Base-by-base conservation (phyloP, 2,888 invertebrate genomes). In the Ochlodes sylvanus region DNA sequence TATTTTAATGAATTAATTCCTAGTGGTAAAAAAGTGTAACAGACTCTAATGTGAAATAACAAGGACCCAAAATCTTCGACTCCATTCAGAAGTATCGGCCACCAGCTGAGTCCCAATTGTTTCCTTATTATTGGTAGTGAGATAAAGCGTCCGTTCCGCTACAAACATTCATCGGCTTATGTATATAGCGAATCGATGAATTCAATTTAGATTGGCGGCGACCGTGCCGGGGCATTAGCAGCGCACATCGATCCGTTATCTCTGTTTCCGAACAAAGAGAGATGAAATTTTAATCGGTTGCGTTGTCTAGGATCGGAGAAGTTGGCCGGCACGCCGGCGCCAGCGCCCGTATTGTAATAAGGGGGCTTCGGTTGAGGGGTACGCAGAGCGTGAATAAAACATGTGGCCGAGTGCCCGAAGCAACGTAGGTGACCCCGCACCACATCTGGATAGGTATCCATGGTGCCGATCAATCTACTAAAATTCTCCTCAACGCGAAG, bases 231-330 rank as follows among this genome's bases (percentile, higher is more conserved):
- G 77, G 82, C 82, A 87, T 87, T 87, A 90, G 84, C 82, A 79
- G 81, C 76, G 79, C 78, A 80, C 80, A 90, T 88, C 87, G 90
- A 89, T 90, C 88, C 80, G 85, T 82, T 87, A 87, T 87, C 86
- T 84, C 81, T 82, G 83, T 79, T 83, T 75, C 78, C 80, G 85
- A 85, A 90, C 90, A 89, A 89, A 88, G 88, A 87, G 88, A 84
- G 83, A 90, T 92, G 90, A 92, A 92, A 91, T 87, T 92, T 92
- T 92, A 92, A 92, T 92, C 87, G 89, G 86, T 85, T 84, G 84
- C 83, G 84, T 84, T 83, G 87, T 87, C 88, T 87, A 82, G 83
- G 81, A 80, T 83, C 82, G 82, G 78, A 78, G 85, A 87, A 88
- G 85, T 85, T 85, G 79, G 79, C 79, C 85, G 86, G 74, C 85